phyloP scores from a whole-genome alignment of 2,113 vertebrate genomes.

The Spea bombifrons region DNA sequence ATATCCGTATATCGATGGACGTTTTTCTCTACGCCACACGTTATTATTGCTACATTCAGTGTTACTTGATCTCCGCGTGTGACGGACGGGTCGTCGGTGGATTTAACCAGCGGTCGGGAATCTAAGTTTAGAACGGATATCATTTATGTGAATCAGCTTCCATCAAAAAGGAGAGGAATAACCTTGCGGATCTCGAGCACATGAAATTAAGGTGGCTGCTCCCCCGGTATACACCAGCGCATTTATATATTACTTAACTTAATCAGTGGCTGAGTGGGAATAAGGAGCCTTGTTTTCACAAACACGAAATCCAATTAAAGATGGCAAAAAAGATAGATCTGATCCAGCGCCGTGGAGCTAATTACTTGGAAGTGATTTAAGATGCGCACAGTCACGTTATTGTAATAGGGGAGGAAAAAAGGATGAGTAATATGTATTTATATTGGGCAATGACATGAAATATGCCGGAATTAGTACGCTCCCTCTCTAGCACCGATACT shows the following conservation, averaged over 20 bases:
- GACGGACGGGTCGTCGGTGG: too few species aligned
- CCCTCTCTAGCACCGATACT: not conserved
- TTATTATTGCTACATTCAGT: too few species aligned
- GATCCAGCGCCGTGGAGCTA: not conserved
- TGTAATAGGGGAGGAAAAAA: not conserved
- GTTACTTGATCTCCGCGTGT: not conserved
- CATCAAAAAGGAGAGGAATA: too few species aligned
- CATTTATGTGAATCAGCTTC: too few species aligned
- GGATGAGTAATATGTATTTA: constrained; percentile 2
- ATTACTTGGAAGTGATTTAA: not conserved
- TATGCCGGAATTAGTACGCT: not conserved
- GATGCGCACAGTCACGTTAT: not conserved
- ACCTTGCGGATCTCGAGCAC: too few species aligned
- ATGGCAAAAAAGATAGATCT: not conserved
- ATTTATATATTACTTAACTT: too few species aligned
- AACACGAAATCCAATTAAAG: not conserved
- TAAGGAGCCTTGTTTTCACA: too few species aligned
- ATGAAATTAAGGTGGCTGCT: too few species aligned
- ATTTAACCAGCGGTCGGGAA: too few species aligned
- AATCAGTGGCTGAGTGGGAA: too few species aligned
- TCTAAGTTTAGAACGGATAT: too few species aligned
- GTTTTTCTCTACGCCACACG: not conserved
- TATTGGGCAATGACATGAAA: constrained; percentile 7
- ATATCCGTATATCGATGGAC: not conserved
- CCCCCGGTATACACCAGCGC: too few species aligned